Base-by-base conservation (phyloP, 1,140 invertebrate species). In the Camponotus vicinus region DNA sequence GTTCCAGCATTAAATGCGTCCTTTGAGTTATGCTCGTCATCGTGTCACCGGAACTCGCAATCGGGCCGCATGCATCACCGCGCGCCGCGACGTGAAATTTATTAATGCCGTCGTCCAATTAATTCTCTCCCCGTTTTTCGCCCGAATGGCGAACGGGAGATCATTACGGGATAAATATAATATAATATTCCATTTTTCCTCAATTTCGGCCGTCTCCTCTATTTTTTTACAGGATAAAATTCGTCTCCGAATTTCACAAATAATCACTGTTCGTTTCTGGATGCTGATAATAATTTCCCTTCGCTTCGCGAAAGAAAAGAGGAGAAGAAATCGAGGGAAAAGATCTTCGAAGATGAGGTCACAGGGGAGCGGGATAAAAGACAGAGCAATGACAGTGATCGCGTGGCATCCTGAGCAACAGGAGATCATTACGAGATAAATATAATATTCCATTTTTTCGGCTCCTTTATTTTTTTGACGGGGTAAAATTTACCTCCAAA, bases 21-120 rank as follows among this genome's bases (percentile, higher is more conserved):
- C 86, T 90, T 86, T 77, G 91, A 93, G 78, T 91, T 93, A 91
- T 90, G 80, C 70, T 83, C 86, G 83, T 91, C 89, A 92, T 73
- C 77, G 76, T 71, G 73, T 90, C 89, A 90, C 77, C 67, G 89
- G 83, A 90, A 90, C 66, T 79, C 77, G 37, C 63, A 64, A 79
- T 86, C 66, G 88, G 34, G 78, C 85, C 67, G 49, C 15, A 71
- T 77, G 88, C 70, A 71, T 55, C 59, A 73, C 18, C 21, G 40
- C 34, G 61, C 15, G 85, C 85, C 78, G 79, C 66, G 49, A 52
- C 69, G 84, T 77, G 57, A 85, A 55, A 75, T 87, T 70, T 87
- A 87, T 90, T 90, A 86, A 64, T 70, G 42, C 79, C 52, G 52
- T 7, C 67, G 79, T 73, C 79, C 79, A 61, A 80, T 80, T 63